Conservation (phyloP, 2,113 vertebrate species). For the Phyllostomus hastatus region DNA sequence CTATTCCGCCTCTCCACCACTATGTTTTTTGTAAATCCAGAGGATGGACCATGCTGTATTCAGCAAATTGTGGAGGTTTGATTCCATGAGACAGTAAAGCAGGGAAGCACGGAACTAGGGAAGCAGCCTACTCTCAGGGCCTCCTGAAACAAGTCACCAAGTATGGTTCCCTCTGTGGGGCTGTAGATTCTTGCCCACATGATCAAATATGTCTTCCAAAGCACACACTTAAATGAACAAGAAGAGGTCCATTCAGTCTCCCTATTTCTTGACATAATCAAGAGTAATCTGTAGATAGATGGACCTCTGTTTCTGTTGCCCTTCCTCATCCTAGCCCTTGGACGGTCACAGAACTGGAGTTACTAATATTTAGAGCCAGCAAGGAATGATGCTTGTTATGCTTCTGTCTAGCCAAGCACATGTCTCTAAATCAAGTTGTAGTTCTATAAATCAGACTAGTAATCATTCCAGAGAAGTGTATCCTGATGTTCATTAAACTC, state of each 20-base stretch:
- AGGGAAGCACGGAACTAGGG: not conserved
- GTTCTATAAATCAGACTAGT: not conserved
- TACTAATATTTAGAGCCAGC: not conserved
- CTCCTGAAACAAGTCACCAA: not conserved
- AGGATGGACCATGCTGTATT: not conserved
- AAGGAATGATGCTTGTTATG: not conserved
- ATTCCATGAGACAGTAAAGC: not conserved
- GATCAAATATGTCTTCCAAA: not conserved
- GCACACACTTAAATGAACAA: not conserved
- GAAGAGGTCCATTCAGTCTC: not conserved
- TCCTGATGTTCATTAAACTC: not conserved
- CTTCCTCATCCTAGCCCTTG: rapidly evolving
- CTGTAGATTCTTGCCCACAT: no score
- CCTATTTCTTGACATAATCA: not conserved
- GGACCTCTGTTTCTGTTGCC: not conserved
- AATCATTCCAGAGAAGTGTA: not conserved
- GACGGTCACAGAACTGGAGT: not conserved
- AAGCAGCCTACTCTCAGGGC: not conserved
- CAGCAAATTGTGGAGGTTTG: not conserved
- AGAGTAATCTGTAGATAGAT: not conserved
- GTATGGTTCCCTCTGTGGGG: rapidly evolving
- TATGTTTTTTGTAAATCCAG: not conserved
- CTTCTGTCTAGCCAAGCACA: not conserved
- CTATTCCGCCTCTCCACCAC: not conserved
- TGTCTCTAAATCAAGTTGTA: not conserved